These are phyloP conservation scores for Troides aeacus DNA, from an alignment of 2,888 invertebrate genomes.

Conservation along the genomic window DNA sequence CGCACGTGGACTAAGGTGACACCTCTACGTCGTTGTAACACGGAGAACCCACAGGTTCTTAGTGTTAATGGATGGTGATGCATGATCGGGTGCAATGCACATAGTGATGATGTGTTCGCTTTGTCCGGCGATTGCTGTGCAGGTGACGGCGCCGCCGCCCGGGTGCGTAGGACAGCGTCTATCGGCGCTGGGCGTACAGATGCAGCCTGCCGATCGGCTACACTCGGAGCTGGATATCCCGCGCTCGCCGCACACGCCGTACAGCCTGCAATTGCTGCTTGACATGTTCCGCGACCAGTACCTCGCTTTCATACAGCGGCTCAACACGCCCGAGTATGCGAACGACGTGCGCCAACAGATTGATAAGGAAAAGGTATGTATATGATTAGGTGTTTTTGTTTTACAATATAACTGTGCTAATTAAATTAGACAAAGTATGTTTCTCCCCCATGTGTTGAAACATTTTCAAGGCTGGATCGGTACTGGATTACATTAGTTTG, in stretches of 20 bases:
- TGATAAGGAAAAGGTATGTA: slow-evolving; percentile 85
- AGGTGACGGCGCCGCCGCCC: slow-evolving; percentile 89
- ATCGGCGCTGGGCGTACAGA: slow-evolving; percentile 86
- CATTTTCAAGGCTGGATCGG: too few relatives aligned
- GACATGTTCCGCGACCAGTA: slow-evolving; percentile 93
- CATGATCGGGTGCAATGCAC: background rate
- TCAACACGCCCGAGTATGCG: slow-evolving; percentile 89
- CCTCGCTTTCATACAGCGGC: slow-evolving; percentile 89
- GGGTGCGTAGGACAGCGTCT: slow-evolving; percentile 95
- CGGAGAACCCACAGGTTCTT: too few relatives aligned
- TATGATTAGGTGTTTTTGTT: background rate
- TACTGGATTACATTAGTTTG: too few relatives aligned
- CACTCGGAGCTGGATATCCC: slow-evolving; percentile 93
- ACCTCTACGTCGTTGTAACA: too few relatives aligned
- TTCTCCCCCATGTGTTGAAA: too few relatives aligned
- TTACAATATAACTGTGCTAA: too few relatives aligned
- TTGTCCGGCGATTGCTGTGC: slow-evolving; percentile 17
- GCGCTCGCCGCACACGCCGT: slow-evolving; percentile 88
- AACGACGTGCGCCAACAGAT: slow-evolving; percentile 87
- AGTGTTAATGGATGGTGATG: background rate
- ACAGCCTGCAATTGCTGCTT: slow-evolving; percentile 91
- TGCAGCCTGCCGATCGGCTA: slow-evolving; percentile 81
- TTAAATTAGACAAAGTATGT: too few relatives aligned
- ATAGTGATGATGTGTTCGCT: slow-evolving; percentile 3
- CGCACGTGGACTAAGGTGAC: too few relatives aligned